Percentiles rank a stretch among this genome's conserved stretches.
phyloP scores from a whole-genome alignment of 2,888 invertebrate genomes.

The Brenthis hecate region DNA sequence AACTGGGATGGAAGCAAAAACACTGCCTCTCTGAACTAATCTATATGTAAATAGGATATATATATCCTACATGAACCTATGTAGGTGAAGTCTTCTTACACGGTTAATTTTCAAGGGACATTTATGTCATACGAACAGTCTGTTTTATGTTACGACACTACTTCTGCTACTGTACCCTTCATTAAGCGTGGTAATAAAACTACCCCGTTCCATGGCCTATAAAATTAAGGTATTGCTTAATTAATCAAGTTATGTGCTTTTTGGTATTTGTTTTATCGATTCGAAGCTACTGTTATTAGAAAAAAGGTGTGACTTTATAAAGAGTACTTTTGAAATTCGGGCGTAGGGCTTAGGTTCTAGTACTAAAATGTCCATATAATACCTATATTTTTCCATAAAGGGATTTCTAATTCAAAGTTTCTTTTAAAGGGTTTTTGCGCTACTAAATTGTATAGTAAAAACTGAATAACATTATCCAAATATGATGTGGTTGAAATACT shows the following conservation, averaged over 20 bases:
- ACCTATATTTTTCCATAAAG: too few relatives aligned
- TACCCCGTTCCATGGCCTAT: constrained; percentile 4
- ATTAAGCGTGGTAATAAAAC: constrained; percentile 13
- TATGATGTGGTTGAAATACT: too few relatives aligned
- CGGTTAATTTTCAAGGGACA: constrained; percentile 7
- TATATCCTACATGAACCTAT: not conserved
- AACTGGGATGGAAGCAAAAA: not conserved
- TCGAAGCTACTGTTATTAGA: too few relatives aligned
- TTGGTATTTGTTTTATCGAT: not conserved
- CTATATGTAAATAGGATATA: constrained; percentile 4
- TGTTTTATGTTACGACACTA: constrained; percentile 9
- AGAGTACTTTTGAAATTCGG: too few relatives aligned
- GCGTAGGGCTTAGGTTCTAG: too few relatives aligned
- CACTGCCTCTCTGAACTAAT: not conserved
- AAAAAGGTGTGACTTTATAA: too few relatives aligned
- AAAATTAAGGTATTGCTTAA: constrained; percentile 15
- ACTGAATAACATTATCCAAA: too few relatives aligned
- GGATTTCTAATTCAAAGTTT: too few relatives aligned
- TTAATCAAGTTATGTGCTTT: not conserved
- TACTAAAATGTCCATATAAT: too few relatives aligned
- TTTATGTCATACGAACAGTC: constrained; percentile 6
- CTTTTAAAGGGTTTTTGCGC: too few relatives aligned
- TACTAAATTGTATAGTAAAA: too few relatives aligned
- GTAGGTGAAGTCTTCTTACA: not conserved
- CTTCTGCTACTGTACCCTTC: constrained; percentile 1